These are phyloP conservation scores for Dryobotodes eremita DNA, from an alignment of 2,888 invertebrate species.

Conservation along the genomic window DNA sequence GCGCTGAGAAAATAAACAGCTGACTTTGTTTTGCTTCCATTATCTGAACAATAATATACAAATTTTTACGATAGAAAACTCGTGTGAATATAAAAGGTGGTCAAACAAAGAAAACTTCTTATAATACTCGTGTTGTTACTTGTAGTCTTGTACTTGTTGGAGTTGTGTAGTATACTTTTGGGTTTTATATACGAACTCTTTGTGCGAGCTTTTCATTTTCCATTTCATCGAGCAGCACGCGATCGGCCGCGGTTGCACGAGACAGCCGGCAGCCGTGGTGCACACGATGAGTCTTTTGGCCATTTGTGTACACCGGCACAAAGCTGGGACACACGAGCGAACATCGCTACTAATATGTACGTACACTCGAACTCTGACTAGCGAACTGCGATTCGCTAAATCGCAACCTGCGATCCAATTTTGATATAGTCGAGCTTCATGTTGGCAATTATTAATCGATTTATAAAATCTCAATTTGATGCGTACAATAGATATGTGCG, in stretches of 20 bases:
- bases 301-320: constrained; percentile 31
- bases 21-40: constrained; percentile 42
- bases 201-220: constrained; percentile 60
- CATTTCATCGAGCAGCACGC: constrained; percentile 56
- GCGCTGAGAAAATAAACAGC: constrained; percentile 52
- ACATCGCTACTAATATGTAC: constrained; percentile 13
- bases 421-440: constrained; percentile 41
- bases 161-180: constrained; percentile 15
- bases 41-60: constrained; percentile 31
- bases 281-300: constrained; percentile 50
- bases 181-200: constrained; percentile 30
- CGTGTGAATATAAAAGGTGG: constrained; percentile 38
- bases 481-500: constrained; percentile 21
- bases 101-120: constrained; percentile 32
- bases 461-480: constrained; percentile 40
- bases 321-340: constrained; percentile 38
- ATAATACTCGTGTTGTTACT: constrained; percentile 10
- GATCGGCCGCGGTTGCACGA: constrained; percentile 50
- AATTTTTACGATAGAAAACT: constrained; percentile 12
- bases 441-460: constrained; percentile 36
- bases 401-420: constrained; percentile 37
- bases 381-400: constrained; percentile 38
- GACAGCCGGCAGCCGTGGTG: constrained; percentile 39
- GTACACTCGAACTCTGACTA: not conserved
- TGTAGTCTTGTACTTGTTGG: constrained; percentile 14